A percentile compares a stretch with the other conserved stretches of the same genome.
Evolutionary conservation across 1,140 invertebrate genomes (phyloP).

Genomic region (Lasaia peninsularis): DNA sequence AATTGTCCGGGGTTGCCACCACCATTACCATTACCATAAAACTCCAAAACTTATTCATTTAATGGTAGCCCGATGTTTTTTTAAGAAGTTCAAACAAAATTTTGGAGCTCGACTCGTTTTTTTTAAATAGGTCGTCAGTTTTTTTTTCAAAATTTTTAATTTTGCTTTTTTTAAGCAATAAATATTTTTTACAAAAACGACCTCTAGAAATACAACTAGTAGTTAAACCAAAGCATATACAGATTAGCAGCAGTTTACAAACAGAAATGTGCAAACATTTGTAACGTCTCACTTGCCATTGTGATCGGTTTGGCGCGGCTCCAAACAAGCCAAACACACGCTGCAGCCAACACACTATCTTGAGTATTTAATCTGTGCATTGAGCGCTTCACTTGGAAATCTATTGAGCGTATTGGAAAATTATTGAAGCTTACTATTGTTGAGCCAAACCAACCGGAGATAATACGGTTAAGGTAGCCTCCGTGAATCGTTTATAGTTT

Average conservation of each 20-base stretch:
- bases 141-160: too few relatives aligned
- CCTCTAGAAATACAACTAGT: too few relatives aligned
- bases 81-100: too few relatives aligned
- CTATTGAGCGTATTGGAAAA: not conserved
- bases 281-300: not conserved
- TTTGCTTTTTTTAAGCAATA: too few relatives aligned
- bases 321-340: not conserved
- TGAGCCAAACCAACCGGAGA: not conserved
- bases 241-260: slow-evolving; percentile 1
- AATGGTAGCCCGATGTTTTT: too few relatives aligned
- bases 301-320: not conserved
- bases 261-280: slow-evolving; percentile 3
- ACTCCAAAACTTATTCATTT: too few relatives aligned
- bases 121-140: too few relatives aligned
- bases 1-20: too few relatives aligned
- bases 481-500: too few relatives aligned
- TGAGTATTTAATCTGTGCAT: slow-evolving; percentile 12
- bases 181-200: too few relatives aligned
- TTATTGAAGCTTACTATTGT: not conserved
- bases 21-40: too few relatives aligned
- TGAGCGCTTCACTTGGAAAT: not conserved
- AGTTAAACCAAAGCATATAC: not conserved
- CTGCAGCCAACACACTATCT: not conserved
- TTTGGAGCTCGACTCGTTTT: too few relatives aligned
- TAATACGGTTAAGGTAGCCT: not conserved